Evolutionary conservation across 2,113 vertebrate species (phyloP), one percentile per base, ranked within the genome.

Genomic region (Neodon shergylaensis): DNA sequence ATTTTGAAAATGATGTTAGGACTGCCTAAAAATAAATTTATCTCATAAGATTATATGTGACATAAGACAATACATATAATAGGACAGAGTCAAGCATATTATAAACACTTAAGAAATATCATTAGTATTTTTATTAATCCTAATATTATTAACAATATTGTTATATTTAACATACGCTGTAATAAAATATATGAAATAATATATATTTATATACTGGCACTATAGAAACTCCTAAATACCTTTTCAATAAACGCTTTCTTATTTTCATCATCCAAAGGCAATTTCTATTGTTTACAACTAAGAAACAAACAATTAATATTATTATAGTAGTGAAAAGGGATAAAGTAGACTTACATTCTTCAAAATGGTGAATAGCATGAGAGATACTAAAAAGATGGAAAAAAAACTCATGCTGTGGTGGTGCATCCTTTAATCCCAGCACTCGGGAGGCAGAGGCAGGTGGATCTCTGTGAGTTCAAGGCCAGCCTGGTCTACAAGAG

Each of bases 1-100:
- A 26, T 94, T 95, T 85, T 78, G 63, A 81, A 95, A 96, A 86
- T 73, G 8, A 70, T 94, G 73, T 90, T 63, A 93, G 5, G 24
- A 65, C 28, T 54, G 39, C 82, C 52, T 44, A 22, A 74, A 70
- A 63, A 39, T 77, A n/a, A 83, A 74, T 88, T 93, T 91, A 72
- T 86, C 33, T 78, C 44, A 87, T 39, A 65, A 26, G 17, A 19
- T 79, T 89, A 88, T 91, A 54, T 89, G 85, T 72, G 90, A 7
- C 39, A 33, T 85, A 47, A 88, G 31, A 87, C 7, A 83, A 66
- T 73, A 68, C 12, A 39, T 85, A 31, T 65, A 90, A 68, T 91
- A 3, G 19, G 39, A 93, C 10, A 94, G 58, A 94, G 26, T 70
- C 58, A 9, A 87, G 19, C 7, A 94, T 5, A 66, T 92, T 94